Evolutionary conservation across 2,113 vertebrate genomes (phyloP).

Genomic region (Eulacestoma nigropectus): DNA sequence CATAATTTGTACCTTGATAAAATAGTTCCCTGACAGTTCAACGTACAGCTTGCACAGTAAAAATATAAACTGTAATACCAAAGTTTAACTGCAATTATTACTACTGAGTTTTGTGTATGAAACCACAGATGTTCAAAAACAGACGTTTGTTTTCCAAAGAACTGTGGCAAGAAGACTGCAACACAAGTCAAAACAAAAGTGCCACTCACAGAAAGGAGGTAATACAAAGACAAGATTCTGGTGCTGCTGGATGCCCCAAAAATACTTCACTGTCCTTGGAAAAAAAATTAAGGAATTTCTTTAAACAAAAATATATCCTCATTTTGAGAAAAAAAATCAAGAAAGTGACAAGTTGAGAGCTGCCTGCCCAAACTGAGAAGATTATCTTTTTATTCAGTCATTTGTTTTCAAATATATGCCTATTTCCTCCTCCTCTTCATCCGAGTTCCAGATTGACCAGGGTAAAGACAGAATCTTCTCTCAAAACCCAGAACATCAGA

Average conservation of each 20-base stretch:
- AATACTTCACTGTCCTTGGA: background rate
- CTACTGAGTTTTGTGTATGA: background rate
- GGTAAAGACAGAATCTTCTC: background rate
- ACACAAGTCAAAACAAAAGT: background rate
- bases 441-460: background rate
- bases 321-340: background rate
- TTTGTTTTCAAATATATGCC: background rate
- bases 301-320: background rate
- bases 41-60: background rate
- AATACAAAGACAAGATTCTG: background rate
- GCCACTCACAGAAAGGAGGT: background rate
- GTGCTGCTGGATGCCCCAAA: background rate
- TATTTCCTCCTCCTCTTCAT: background rate
- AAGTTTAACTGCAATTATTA: background rate
- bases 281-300: background rate
- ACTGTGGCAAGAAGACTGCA: background rate
- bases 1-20: background rate
- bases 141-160: background rate
- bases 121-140: background rate
- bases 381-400: background rate
- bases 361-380: background rate
- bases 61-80: background rate
- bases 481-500: background rate
- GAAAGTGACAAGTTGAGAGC: background rate
- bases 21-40: background rate